phyloP scores from a whole-genome alignment of 1,140 invertebrate genomes.

The Oreohelix idahoensis region DNA sequence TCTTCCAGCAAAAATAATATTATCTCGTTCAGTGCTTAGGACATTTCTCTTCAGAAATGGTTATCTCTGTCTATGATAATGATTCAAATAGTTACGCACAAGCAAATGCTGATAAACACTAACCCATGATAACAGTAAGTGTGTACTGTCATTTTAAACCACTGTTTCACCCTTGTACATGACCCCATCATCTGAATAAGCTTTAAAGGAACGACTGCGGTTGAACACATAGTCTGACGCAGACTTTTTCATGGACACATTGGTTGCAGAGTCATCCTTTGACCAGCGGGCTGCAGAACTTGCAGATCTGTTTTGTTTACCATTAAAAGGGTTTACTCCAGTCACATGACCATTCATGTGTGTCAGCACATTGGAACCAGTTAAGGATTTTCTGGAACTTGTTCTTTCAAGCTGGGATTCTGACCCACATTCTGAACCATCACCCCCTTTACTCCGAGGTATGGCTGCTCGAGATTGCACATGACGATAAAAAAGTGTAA shows the following conservation, averaged over 20 bases:
- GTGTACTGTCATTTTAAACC: slow-evolving; percentile 39
- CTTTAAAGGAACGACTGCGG: slow-evolving; percentile 53
- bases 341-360: slow-evolving; percentile 61
- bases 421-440: slow-evolving; percentile 29
- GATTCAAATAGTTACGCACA: no score
- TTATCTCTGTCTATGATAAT: neutral
- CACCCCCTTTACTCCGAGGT: slow-evolving; percentile 44
- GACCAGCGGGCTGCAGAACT: slow-evolving; percentile 44
- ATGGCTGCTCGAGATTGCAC: slow-evolving; percentile 57
- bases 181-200: slow-evolving; percentile 65
- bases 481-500: slow-evolving; percentile 69
- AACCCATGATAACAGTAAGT: neutral
- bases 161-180: slow-evolving; percentile 56
- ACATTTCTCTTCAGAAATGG: neutral
- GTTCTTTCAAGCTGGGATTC: slow-evolving; percentile 44
- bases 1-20: neutral
- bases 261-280: slow-evolving; percentile 58
- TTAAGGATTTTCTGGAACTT: slow-evolving; percentile 55
- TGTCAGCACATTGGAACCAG: slow-evolving; percentile 56
- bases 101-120: neutral
- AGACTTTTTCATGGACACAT: slow-evolving; percentile 47
- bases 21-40: neutral
- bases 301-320: neutral
- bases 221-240: slow-evolving; percentile 51
- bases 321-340: slow-evolving; percentile 41